phyloP scores from a whole-genome alignment of 2,113 vertebrate genomes.

The Dryoscopus gambensis region DNA sequence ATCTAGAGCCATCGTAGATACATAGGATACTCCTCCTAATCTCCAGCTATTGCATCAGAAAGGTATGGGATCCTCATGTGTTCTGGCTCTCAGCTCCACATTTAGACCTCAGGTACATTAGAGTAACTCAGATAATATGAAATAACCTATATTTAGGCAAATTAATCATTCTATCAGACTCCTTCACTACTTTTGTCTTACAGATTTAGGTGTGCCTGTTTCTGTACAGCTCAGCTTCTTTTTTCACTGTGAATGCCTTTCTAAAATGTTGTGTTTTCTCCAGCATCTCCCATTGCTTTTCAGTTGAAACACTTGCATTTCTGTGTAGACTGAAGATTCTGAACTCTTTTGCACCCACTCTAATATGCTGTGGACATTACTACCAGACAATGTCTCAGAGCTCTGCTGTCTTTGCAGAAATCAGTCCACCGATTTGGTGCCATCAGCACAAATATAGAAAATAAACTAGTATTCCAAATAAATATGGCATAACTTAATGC shows the following conservation, averaged over 20 bases:
- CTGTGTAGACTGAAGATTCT: not conserved
- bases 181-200: not conserved
- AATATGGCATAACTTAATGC: not conserved
- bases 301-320: not conserved
- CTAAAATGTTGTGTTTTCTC: not conserved
- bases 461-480: not conserved
- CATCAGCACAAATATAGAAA: not conserved
- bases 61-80: not conserved
- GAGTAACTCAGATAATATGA: not conserved
- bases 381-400: not conserved
- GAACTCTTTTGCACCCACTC: not conserved
- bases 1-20: not conserved
- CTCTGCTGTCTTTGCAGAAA: not conserved
- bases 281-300: not conserved
- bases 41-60: not conserved
- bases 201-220: not conserved
- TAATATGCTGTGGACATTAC: not conserved
- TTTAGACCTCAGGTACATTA: not conserved
- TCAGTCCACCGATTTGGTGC: not conserved
- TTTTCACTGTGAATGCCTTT: not conserved
- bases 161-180: not conserved
- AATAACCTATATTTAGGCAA: not conserved
- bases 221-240: not conserved
- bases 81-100: not conserved
- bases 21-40: not conserved